phyloP scores from a whole-genome alignment of 1,140 invertebrate genomes.

The Plodia interpunctella region DNA sequence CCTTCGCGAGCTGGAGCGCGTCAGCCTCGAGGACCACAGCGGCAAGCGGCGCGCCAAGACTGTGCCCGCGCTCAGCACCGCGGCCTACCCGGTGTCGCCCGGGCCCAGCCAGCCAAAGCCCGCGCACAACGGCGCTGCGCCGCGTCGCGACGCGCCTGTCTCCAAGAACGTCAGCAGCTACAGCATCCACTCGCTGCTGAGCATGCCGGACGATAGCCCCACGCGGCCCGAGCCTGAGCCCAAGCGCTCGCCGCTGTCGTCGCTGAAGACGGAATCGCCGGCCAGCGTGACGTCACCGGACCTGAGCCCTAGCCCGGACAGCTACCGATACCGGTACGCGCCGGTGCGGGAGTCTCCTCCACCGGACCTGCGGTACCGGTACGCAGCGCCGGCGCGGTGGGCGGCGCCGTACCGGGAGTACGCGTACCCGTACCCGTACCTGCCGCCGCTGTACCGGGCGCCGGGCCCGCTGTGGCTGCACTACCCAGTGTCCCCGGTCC shows the following conservation, averaged over 20 bases:
- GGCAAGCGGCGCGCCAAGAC: constrained; percentile 73
- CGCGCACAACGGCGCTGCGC: constrained; percentile 41
- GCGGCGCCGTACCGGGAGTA: constrained; percentile 33
- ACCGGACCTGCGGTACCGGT: constrained; percentile 32
- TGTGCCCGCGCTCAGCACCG: constrained; percentile 59
- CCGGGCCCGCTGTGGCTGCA: constrained; percentile 50
- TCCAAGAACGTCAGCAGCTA: constrained; percentile 82
- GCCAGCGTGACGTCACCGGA: constrained; percentile 60
- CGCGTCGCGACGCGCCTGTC: constrained; percentile 40
- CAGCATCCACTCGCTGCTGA: constrained; percentile 87
- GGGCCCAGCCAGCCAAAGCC: constrained; percentile 49
- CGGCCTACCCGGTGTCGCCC: constrained; percentile 58
- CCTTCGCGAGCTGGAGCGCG: constrained; percentile 83
- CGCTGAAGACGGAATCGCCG: constrained; percentile 62
- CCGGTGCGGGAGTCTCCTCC: constrained; percentile 36
- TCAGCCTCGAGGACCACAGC: constrained; percentile 81
- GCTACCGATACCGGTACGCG: constrained; percentile 54
- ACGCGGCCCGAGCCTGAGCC: constrained; percentile 48
- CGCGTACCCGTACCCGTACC: constrained; percentile 49
- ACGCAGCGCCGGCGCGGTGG: constrained; percentile 40
- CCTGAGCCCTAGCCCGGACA: constrained; percentile 58
- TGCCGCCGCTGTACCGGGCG: constrained; percentile 53
- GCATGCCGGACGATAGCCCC: constrained; percentile 68
- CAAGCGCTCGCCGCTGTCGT: constrained; percentile 55
- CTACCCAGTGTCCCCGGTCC: constrained; percentile 38